These are phyloP conservation scores for Mionectes olivaceus DNA, from an alignment of 2,797 vertebrate species.

Conservation along the genomic window DNA sequence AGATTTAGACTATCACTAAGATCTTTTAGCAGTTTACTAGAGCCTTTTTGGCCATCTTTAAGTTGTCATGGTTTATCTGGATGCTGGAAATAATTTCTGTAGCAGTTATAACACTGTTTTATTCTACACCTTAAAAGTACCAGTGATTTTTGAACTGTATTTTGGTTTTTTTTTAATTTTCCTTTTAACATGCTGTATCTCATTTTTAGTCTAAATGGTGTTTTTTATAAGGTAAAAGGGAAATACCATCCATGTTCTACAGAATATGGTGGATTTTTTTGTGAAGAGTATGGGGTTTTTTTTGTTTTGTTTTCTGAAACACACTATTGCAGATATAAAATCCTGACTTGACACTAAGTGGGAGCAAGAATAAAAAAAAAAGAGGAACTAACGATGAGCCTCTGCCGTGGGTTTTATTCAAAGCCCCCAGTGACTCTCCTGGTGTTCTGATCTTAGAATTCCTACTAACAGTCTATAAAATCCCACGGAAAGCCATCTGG, in stretches of 20 bases:
- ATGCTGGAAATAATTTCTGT: neutral
- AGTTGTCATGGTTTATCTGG: neutral
- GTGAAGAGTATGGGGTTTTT: neutral
- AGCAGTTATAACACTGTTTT: neutral
- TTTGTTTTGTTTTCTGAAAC: neutral
- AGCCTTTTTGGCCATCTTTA: neutral
- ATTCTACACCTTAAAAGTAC: neutral
- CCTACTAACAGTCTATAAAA: neutral
- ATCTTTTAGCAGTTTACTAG: neutral
- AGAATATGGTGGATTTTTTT: neutral
- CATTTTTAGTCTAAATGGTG: neutral
- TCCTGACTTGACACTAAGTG: neutral
- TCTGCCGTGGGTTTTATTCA: neutral
- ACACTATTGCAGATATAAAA: neutral
- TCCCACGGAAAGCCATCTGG: neutral
- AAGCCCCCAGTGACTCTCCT: fast-evolving
- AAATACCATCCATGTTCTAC: neutral
- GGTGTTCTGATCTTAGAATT: neutral
- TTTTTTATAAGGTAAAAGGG: neutral
- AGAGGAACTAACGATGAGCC: neutral
- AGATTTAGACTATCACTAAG: neutral
- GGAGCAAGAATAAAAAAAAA: neutral
- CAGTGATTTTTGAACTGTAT: neutral
- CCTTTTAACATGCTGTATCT: neutral
- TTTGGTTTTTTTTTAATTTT: neutral